Evolutionary conservation across 1,140 invertebrate genomes (phyloP).

Genomic region (Drosophila pectinifera): DNA sequence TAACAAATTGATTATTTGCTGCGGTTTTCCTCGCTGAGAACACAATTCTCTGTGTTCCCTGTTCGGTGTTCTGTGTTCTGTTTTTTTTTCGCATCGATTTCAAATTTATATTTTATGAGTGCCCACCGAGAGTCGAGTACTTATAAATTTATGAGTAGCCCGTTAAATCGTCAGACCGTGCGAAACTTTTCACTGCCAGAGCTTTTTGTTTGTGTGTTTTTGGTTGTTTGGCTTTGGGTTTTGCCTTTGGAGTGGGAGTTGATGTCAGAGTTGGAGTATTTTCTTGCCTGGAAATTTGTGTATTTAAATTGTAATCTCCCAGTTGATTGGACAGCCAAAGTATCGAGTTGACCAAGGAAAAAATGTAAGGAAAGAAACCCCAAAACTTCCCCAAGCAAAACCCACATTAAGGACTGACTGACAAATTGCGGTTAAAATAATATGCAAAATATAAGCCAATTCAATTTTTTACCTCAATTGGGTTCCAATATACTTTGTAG

Average conservation of each 20-base stretch:
- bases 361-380: background rate
- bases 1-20: conserved; percentile 82
- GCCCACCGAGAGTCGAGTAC: conserved; percentile 44
- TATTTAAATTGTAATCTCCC: conserved; percentile 44
- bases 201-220: conserved; percentile 19
- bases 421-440: background rate
- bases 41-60: conserved; percentile 13
- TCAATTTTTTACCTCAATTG: background rate
- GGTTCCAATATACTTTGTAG: background rate
- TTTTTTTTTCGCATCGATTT: conserved; percentile 63
- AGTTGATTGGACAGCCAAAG: conserved; percentile 48
- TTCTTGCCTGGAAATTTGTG: conserved; percentile 36
- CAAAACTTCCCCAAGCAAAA: background rate
- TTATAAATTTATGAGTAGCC: conserved; percentile 80
- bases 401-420: background rate
- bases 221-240: background rate
- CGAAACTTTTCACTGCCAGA: conserved; percentile 64
- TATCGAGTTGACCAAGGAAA: background rate
- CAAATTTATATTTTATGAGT: conserved; percentile 68
- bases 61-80: background rate
- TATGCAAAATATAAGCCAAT: conserved; percentile 3
- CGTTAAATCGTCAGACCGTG: conserved; percentile 64
- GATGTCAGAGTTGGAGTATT: no score
- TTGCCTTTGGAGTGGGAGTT: conserved; percentile 20
- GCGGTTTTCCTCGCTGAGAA: conserved; percentile 55